Evolutionary conservation across 2,888 invertebrate genomes (phyloP), one percentile per base, ranked within the genome.

Genomic region (Baccha elongata): DNA sequence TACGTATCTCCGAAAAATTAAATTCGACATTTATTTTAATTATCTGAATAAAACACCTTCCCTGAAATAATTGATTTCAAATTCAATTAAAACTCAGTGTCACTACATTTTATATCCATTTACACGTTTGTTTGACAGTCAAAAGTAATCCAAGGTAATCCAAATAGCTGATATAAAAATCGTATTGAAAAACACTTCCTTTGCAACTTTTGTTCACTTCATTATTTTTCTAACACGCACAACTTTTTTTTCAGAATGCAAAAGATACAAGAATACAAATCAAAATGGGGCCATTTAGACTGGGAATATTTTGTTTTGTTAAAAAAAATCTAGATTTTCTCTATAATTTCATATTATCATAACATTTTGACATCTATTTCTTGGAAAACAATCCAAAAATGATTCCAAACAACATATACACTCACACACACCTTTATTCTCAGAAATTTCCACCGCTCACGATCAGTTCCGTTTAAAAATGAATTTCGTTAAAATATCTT

Each of bases 401-500:
- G 23, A 69, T 55, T 35, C 55, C 48, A 48, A 48, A 44, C 42
- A 44, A 48, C 23, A 11, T n/a, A n/a, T 2, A 21, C 23, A 55
- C 15, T 55, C 23, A 40, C 55, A 73, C 79, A 81, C 80, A 81
- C 80, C 80, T 76, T 76, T 42, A 5, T 81, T 81, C 81, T 76
- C 15, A 67, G 71, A 81, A 81, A 76, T 76, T 53, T 72, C 81
- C 71, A 53, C 58, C 50, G 69, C 65, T 60, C 64, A 74, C 62
- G 79, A 68, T 62, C 73, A 76, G 65, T 81, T 81, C 71, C 60
- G 71, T 48, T 67, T 71, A 76, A 75, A 48, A 81, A 71, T 75
- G 37, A 65, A 71, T 75, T 71, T 53, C 35, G 71, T 75, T 32
- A 17, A 53, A 71, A 60, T 60, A 60, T 44, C 55, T 71, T 81